A percentile compares a stretch with the other conserved stretches of the same genome.
These are phyloP conservation scores for Sphaerodactylus townsendi DNA, from an alignment of 2,113 vertebrate genomes.

Conservation along the genomic window DNA sequence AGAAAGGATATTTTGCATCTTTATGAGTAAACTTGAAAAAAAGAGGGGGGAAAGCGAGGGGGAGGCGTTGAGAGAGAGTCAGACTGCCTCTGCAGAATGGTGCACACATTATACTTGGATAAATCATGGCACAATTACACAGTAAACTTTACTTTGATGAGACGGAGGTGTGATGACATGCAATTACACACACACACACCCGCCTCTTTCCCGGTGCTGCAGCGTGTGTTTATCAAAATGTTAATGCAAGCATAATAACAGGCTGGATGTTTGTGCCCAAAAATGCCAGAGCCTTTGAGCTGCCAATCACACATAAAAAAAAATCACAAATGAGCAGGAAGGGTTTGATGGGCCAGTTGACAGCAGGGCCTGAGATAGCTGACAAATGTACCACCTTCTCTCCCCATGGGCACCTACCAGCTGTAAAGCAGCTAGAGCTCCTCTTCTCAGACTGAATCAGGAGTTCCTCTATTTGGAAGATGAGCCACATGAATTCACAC, in stretches of 20 bases:
- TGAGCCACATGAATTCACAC: conserved; percentile 3
- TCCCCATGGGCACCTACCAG: conserved; percentile 45
- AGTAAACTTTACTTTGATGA: conserved; percentile 83
- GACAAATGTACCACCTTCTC: conserved; percentile 75
- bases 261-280: conserved; percentile 83
- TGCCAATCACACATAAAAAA: conserved; percentile 93
- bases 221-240: conserved; percentile 98
- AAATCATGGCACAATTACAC: conserved; percentile 80
- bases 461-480: conserved; percentile 29
- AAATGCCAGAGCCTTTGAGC: conserved; percentile 90
- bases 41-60: conserved; percentile 37
- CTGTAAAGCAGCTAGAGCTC: conserved; percentile 68
- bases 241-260: conserved; percentile 99
- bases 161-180: conserved; percentile 89
- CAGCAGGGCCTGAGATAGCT: conserved; percentile 33
- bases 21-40: conserved; percentile 73
- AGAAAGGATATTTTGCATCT: conserved; percentile 71
- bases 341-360: conserved; percentile 78
- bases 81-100: conserved; percentile 53
- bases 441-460: conserved; percentile 52
- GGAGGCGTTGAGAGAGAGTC: conserved; percentile 39
- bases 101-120: conserved; percentile 71
- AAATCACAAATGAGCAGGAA: conserved; percentile 87
- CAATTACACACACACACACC: conserved; percentile 84
- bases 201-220: conserved; percentile 78